phyloP scores from a whole-genome alignment of 2,113 vertebrate genomes.

The Castor canadensis region DNA sequence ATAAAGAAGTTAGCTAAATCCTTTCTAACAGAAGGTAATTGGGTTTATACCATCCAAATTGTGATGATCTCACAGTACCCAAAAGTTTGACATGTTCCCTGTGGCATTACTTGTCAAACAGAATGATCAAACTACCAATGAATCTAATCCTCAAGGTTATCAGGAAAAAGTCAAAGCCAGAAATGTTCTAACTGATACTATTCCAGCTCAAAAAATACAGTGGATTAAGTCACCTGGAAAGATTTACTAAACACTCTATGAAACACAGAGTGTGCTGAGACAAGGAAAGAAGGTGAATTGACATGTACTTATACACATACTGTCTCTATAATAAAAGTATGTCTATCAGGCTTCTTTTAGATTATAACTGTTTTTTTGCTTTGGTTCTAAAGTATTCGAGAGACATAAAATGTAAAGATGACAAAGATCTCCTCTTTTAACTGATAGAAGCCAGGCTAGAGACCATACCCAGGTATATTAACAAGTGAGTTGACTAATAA shows the following conservation, averaged over 20 bases:
- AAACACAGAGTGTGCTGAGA: neutral
- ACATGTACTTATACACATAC: neutral
- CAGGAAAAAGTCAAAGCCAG: neutral
- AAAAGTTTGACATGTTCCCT: neutral
- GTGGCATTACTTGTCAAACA: slow-evolving; percentile 28
- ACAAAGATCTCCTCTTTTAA: neutral
- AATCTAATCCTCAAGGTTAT: neutral
- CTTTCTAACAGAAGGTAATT: neutral
- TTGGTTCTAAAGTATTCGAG: neutral
- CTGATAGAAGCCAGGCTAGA: neutral
- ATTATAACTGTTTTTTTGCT: neutral
- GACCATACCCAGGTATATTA: neutral
- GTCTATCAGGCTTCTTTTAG: neutral
- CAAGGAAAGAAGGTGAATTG: neutral
- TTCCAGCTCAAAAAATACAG: neutral
- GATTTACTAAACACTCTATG: neutral
- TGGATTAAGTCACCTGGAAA: neutral
- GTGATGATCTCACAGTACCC: neutral
- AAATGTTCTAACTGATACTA: neutral
- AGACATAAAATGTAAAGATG: neutral
- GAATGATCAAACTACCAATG: neutral
- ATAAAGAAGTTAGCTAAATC: neutral
- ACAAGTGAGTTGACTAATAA: neutral
- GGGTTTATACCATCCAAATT: neutral
- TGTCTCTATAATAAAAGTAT: neutral